Conservation (phyloP, 2,797 vertebrate species). For the Pipistrellus nathusii region DNA sequence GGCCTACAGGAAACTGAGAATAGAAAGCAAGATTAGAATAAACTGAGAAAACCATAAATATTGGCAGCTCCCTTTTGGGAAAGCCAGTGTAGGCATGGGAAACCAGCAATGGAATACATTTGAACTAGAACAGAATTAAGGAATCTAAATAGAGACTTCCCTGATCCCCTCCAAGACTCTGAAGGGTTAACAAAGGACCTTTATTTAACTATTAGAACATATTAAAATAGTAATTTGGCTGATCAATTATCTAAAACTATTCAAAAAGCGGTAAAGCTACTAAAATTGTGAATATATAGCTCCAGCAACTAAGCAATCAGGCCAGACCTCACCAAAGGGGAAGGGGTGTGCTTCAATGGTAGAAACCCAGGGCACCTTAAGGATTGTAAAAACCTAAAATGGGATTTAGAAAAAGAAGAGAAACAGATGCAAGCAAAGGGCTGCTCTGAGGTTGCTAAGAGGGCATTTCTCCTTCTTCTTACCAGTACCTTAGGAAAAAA, state of each 20-base stretch:
- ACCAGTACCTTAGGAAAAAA: neutral
- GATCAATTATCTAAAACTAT: neutral
- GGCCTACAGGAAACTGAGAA: neutral
- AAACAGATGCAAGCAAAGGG: neutral
- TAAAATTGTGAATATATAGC: neutral
- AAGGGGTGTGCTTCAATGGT: neutral
- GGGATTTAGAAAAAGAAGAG: neutral
- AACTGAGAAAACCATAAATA: neutral
- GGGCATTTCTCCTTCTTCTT: neutral
- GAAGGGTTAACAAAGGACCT: neutral
- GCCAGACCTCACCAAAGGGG: neutral
- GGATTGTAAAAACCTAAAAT: neutral
- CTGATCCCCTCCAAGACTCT: neutral
- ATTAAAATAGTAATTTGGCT: neutral
- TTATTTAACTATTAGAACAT: neutral
- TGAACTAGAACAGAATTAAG: neutral
- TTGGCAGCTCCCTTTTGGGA: neutral
- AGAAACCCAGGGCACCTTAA: neutral
- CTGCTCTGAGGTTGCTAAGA: neutral
- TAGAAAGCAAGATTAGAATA: neutral
- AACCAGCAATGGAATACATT: neutral
- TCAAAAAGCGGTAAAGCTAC: neutral
- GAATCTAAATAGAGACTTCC: neutral
- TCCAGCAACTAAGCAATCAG: neutral
- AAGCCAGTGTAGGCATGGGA: neutral